Percentiles rank a stretch among this genome's conserved stretches.
Conservation (phyloP, 2,888 invertebrate genomes). For the Coleophora flavipennella region DNA sequence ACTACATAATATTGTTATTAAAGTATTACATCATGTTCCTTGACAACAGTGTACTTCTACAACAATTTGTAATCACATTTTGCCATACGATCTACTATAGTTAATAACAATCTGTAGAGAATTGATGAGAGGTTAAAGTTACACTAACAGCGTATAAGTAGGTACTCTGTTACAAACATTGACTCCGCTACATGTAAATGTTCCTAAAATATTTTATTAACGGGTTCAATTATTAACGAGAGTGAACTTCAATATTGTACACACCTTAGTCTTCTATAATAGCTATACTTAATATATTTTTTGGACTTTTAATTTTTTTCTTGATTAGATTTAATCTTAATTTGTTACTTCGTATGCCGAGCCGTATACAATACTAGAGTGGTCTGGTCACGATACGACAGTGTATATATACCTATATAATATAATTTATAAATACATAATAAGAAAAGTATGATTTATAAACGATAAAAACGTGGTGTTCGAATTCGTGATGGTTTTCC, state of each 20-base stretch:
- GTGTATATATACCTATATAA: slow-evolving; percentile 54
- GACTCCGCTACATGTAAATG: slow-evolving; percentile 58
- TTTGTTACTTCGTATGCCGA: slow-evolving; percentile 59
- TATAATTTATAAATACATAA: slow-evolving; percentile 54
- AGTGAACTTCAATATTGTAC: slow-evolving; percentile 66
- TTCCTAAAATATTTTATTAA: slow-evolving; percentile 65
- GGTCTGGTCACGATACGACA: slow-evolving; percentile 46
- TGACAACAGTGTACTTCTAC: slow-evolving; percentile 61
- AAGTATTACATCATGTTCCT: slow-evolving; percentile 44
- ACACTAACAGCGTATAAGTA: slow-evolving; percentile 41
- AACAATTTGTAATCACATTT: slow-evolving; percentile 68
- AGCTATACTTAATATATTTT: too few relatives aligned
- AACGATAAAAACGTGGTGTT: too few relatives aligned
- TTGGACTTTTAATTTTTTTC: slow-evolving; percentile 21
- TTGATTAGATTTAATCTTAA: slow-evolving; percentile 49
- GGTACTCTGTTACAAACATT: slow-evolving; percentile 56
- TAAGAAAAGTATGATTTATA: slow-evolving; percentile 52
- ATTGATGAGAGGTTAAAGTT: slow-evolving; percentile 37
- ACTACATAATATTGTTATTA: slow-evolving; percentile 58
- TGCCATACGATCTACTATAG: slow-evolving; percentile 48
- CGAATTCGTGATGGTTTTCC: background rate
- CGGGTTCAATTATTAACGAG: slow-evolving; percentile 43
- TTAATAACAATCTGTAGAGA: slow-evolving; percentile 34
- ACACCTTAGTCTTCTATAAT: slow-evolving; percentile 41
- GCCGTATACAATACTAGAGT: slow-evolving; percentile 68